A percentile compares a stretch with the other conserved stretches of the same genome.
phyloP scores from a whole-genome alignment of 2,888 invertebrate species.

The Glyphotaelius pellucidus region DNA sequence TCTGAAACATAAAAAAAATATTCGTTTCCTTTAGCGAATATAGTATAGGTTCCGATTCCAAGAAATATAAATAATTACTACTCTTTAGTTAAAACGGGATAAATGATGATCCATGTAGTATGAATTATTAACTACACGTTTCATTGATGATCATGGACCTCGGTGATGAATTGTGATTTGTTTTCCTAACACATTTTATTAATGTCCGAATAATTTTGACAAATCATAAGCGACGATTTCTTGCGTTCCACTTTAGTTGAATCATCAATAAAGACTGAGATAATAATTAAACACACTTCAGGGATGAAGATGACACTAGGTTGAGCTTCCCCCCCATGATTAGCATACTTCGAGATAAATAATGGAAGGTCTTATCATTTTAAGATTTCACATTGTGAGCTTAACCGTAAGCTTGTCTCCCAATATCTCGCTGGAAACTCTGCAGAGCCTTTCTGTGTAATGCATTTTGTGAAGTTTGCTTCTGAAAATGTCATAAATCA shows the following conservation, averaged over 20 bases:
- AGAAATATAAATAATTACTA: too few relatives aligned
- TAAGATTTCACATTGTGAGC: background rate
- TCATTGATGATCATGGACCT: too few relatives aligned
- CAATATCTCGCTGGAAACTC: background rate
- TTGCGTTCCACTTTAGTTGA: background rate
- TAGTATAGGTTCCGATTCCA: too few relatives aligned
- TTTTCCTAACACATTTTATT: too few relatives aligned
- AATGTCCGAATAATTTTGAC: too few relatives aligned
- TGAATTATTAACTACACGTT: too few relatives aligned
- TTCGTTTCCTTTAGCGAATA: too few relatives aligned
- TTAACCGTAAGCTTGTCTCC: background rate
- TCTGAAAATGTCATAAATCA: conserved; percentile 61
- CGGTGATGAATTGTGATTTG: too few relatives aligned
- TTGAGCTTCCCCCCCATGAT: background rate
- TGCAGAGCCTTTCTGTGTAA: conserved; percentile 53
- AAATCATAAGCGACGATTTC: background rate
- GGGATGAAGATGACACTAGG: background rate
- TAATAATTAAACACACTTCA: background rate
- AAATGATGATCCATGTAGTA: too few relatives aligned
- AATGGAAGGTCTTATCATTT: background rate
- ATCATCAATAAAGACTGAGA: background rate
- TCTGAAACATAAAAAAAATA: too few relatives aligned
- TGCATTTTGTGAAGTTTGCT: conserved; percentile 63
- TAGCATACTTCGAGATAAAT: conserved; percentile 12
- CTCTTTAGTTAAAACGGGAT: too few relatives aligned